phyloP scores from a whole-genome alignment of 2,113 vertebrate species.

The Callipepla californica region DNA sequence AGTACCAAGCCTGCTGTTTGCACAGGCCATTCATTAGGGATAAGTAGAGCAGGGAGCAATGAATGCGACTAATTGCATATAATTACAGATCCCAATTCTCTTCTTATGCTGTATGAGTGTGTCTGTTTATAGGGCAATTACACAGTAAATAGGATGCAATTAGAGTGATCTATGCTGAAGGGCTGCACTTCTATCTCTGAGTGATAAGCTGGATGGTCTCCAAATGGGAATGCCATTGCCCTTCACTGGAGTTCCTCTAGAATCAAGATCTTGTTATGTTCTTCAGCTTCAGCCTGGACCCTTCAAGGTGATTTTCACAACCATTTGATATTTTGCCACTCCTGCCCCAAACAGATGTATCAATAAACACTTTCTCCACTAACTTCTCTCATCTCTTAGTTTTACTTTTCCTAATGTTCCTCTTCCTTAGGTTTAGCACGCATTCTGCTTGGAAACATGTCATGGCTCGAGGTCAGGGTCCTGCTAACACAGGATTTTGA shows the following conservation, averaged over 20 bases:
- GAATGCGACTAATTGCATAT: slow-evolving; percentile 65
- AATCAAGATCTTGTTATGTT: background rate
- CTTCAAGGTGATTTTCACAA: background rate
- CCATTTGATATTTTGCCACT: background rate
- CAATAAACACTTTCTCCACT: background rate
- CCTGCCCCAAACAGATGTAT: background rate
- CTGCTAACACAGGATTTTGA: background rate
- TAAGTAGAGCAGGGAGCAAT: slow-evolving; percentile 66
- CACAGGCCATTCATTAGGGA: slow-evolving; percentile 64
- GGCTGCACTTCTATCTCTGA: slow-evolving; percentile 11
- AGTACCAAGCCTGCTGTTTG: slow-evolving; percentile 47
- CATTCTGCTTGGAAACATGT: background rate
- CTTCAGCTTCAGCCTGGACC: background rate
- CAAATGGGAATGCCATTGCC: slow-evolving; percentile 8
- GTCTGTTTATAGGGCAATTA: slow-evolving; percentile 74
- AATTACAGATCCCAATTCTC: slow-evolving; percentile 61
- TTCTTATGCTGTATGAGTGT: slow-evolving; percentile 60
- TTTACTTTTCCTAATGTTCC: background rate
- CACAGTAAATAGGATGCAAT: slow-evolving; percentile 60
- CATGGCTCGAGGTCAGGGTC: background rate
- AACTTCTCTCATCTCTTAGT: background rate
- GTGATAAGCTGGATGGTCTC: slow-evolving; percentile 27
- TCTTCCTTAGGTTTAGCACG: background rate
- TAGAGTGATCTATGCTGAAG: slow-evolving; percentile 49
- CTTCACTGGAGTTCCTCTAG: background rate